These are phyloP conservation scores for Vimba vimba DNA, from an alignment of 2,113 vertebrate species.

Conservation along the genomic window DNA sequence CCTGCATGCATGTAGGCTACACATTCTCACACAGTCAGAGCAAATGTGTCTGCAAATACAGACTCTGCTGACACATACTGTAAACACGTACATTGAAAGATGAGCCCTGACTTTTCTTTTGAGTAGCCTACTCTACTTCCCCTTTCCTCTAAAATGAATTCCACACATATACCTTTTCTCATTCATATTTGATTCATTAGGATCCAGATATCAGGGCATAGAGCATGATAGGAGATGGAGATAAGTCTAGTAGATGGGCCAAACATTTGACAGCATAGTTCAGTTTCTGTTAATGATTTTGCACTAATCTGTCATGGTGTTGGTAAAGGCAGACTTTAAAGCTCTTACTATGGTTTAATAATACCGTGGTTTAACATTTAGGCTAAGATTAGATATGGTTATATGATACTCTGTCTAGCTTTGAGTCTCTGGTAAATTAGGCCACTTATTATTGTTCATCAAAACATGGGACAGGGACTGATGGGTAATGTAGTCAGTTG, in stretches of 20 bases:
- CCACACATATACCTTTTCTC: not conserved
- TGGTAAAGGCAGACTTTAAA: not conserved
- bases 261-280: not conserved
- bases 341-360: not conserved
- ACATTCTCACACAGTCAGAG: conserved; percentile 32
- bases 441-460: conserved; percentile 1
- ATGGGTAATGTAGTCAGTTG: conserved; percentile 37
- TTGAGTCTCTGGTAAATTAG: not conserved
- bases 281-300: not conserved
- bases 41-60: conserved; percentile 13
- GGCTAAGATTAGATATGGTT: conserved; percentile 70
- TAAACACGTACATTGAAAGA: not conserved
- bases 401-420: conserved; percentile 59
- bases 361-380: not conserved
- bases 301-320: not conserved
- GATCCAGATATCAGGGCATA: not conserved
- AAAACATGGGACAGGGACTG: conserved; percentile 4
- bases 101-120: not conserved
- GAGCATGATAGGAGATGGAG: not conserved
- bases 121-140: not conserved
- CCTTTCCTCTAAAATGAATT: not conserved
- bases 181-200: not conserved
- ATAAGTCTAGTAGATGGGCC: not conserved
- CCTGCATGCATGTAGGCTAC: conserved; percentile 5
- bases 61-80: not conserved